Base-by-base conservation (phyloP, 2,797 vertebrate genomes). In the Etheostoma perlongum region DNA sequence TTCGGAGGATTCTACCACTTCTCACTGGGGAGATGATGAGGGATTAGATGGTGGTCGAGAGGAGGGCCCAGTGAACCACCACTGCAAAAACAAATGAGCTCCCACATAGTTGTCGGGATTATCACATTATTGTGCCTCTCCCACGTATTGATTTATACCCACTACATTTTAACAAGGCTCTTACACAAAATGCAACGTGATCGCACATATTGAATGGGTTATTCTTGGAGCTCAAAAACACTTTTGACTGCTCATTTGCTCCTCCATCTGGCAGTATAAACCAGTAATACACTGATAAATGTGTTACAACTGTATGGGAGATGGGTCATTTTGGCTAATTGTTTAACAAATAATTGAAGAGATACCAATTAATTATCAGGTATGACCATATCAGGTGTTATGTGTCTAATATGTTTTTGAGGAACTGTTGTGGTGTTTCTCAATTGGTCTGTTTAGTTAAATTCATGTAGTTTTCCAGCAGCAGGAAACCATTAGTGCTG, bases 11-110 rank as follows among this genome's bases (percentile, higher is more conserved):
- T 86, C 83, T 85, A 83, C 79, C 83, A 78, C 84, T 88, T 86
- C 88, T 87, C 91, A 78, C 85, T 79, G 73, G 90, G 85, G 90
- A 94, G 90, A 88, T 88, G 89, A 90, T 88, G 91, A 94, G 89
- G 88, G 90, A 93, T 94, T 93, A 91, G 84, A 69, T 44, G 80
- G 80, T 49, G 78, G 81, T 87, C 42, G 59, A 83, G 88, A 86
- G 88, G 93, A 90, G 92, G 88, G 83, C 67, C 86, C 83, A 54
- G 89, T 74, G 83, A 66, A 89, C 90, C 85, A 83, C 78, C 72
- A 10, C 88, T 91, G 90, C 87, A 88, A 93, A 94, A 95, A 94
- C 91, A 94, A 94, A 95, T 89, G 85, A 92, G 93, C 82, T 93
- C 88, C 89, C 84, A 87, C 81, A 85, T 83, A 90, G 88, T 92